Evolutionary conservation across 2,113 vertebrate genomes (phyloP).

Genomic region (Platysteira castanea): DNA sequence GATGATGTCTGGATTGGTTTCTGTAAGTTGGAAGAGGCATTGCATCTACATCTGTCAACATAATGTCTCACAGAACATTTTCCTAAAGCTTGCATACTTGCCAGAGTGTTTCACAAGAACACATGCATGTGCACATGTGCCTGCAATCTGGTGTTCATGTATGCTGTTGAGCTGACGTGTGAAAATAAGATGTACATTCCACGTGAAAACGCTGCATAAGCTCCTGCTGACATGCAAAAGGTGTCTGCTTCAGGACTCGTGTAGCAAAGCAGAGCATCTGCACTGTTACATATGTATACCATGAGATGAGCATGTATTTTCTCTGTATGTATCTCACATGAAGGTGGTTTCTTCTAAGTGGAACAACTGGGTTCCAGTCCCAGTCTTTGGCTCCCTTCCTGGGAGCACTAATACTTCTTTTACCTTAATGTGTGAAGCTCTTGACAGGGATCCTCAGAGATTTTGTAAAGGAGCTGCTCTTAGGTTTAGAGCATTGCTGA

Average conservation of each 20-base stretch:
- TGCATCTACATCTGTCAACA: slow-evolving; percentile 54
- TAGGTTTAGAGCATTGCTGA: not conserved
- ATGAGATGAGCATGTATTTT: not conserved
- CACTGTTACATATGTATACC: not conserved
- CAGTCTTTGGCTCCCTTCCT: not conserved
- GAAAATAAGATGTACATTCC: slow-evolving; percentile 17
- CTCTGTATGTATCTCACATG: not conserved
- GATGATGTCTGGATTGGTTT: slow-evolving; percentile 41
- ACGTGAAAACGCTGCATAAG: not conserved
- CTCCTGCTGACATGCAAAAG: slow-evolving; percentile 12
- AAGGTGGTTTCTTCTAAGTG: not conserved
- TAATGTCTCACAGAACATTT: slow-evolving; percentile 56
- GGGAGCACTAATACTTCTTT: not conserved
- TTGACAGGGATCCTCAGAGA: not conserved
- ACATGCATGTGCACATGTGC: slow-evolving; percentile 33
- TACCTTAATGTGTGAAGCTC: not conserved
- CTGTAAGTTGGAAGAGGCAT: slow-evolving; percentile 27
- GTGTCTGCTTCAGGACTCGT: not conserved
- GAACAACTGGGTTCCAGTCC: not conserved
- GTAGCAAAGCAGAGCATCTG: not conserved
- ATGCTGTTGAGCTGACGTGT: not conserved
- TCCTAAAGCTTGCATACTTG: slow-evolving; percentile 25
- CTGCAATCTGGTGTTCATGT: slow-evolving; percentile 20
- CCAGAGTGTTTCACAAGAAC: slow-evolving; percentile 50
- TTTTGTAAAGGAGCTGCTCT: not conserved